These are phyloP conservation scores for Manduca sexta DNA, from an alignment of 1,140 invertebrate species.

Conservation along the genomic window DNA sequence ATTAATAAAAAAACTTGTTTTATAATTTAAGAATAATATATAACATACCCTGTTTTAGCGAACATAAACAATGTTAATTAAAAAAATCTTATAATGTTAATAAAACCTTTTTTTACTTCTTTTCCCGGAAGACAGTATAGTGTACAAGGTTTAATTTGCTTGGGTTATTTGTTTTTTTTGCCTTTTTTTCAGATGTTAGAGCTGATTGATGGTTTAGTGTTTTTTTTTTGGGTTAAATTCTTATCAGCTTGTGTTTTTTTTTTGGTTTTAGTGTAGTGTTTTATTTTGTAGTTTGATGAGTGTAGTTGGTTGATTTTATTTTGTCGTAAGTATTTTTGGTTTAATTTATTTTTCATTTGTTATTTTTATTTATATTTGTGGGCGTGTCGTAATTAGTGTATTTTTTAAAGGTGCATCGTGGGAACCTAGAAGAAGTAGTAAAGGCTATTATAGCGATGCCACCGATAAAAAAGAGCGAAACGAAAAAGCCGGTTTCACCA, in stretches of 20 bases:
- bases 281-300: constrained; percentile 15
- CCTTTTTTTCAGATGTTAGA: too few species aligned
- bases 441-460: constrained; percentile 61
- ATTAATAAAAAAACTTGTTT: too few species aligned
- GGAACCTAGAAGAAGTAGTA: constrained; percentile 58
- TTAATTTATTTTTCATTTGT: constrained; percentile 16
- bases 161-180: too few species aligned
- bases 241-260: constrained; percentile 8
- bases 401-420: constrained; percentile 54
- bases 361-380: constrained; percentile 6
- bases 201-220: background rate
- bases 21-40: too few species aligned
- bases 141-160: too few species aligned
- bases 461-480: constrained; percentile 42
- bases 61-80: too few species aligned
- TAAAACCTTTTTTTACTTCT: too few species aligned
- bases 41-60: too few species aligned
- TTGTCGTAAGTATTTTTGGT: constrained; percentile 30
- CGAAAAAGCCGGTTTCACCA: constrained; percentile 39
- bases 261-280: constrained; percentile 12
- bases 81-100: too few species aligned
- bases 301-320: constrained; percentile 16
- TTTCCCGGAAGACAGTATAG: too few species aligned
- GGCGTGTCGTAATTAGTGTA: constrained; percentile 6
- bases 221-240: constrained; percentile 2